Base-by-base conservation (phyloP, 1,140 invertebrate genomes). In the Centruroides vittatus region DNA sequence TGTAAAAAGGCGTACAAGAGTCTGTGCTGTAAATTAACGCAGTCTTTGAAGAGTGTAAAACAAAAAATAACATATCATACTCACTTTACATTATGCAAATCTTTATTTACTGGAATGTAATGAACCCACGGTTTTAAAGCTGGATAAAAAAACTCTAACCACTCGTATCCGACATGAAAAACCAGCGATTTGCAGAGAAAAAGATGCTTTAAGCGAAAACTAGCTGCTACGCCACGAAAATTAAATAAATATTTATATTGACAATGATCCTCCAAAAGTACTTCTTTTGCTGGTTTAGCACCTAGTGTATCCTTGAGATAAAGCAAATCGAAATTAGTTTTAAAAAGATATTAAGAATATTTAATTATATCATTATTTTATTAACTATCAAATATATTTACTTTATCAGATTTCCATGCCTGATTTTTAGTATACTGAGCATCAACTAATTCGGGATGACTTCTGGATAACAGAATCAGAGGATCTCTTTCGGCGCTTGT, bases 401-500 rank as follows among this genome's bases (percentile, higher is more conserved):
- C 85, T 61, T 80, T 79, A 66, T 89, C 82, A 46, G 93, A 96
- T 74, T 91, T 95, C 93, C 93, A 98, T 1, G 93, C 93, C 78
- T 98, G 94, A 78, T 98, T 98, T 75, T 95, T 97, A 0, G 94
- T 98, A 73, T 96, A 98, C 63, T 88, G 81, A 8, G 93, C 94
- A 79, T 96, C 88, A 23, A 91, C 84, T 50, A 97, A 71, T 3
- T 89, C 77, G 12, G 89, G 84, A 34, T 73, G 62, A 51, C 80
- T 79, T 62, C 93, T 78, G 47, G 92, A 93, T 3, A 98, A 74
- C 50, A 92, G 74, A 59, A 98, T 77, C n/a, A 98, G 75, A 54
- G 87, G 80, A 76, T 98, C 94, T 63, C 94, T 76, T 73, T 98
- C 91, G 34, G 82, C 78, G 69, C 84, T 92, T 8, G 94, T 98